Base-by-base conservation (phyloP, 2,888 invertebrate species). In the Hedychridium roseum region DNA sequence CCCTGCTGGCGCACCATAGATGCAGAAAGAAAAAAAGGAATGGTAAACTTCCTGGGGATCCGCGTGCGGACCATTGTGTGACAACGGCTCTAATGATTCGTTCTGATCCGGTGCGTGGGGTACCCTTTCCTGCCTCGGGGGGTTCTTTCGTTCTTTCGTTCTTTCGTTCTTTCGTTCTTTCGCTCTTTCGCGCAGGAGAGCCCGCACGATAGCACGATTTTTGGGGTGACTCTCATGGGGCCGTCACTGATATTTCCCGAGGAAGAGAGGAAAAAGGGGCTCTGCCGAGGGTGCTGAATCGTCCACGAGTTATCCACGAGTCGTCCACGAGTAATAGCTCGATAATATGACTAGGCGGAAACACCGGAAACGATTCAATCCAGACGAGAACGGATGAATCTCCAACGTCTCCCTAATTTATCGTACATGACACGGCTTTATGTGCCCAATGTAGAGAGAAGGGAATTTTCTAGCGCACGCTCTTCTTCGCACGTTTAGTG, bases 361-460 rank as follows among this genome's bases (percentile, higher is more conserved):
- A 43, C 18, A 72, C 71, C 73, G 74, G 76, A 76, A 75, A 74
- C 74, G 68, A 74, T 74, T 76, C 75, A 76, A 74, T 76, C 68
- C 71, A 62, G n/a, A n/a, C n/a, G n/a, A n/a, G n/a, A n/a, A n/a
- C n/a, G n/a, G n/a, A n/a, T n/a, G n/a, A n/a, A n/a, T n/a, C n/a
- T n/a, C n/a, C n/a, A n/a, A n/a, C n/a, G n/a, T n/a, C n/a, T n/a
- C n/a, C n/a, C n/a, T n/a, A n/a, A n/a, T n/a, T n/a, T n/a, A n/a
- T n/a, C n/a, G n/a, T n/a, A n/a, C n/a, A n/a, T n/a, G n/a, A n/a
- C n/a, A n/a, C n/a, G n/a, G n/a, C n/a, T n/a, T n/a, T n/a, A n/a
- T n/a, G n/a, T n/a, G n/a, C n/a, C n/a, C n/a, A n/a, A n/a, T n/a
- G n/a, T n/a, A n/a, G n/a, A n/a, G n/a, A n/a, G n/a, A n/a, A n/a